Evolutionary conservation across 2,113 vertebrate species (phyloP).

Genomic region (Gnathonemus echidnorhynchus): DNA sequence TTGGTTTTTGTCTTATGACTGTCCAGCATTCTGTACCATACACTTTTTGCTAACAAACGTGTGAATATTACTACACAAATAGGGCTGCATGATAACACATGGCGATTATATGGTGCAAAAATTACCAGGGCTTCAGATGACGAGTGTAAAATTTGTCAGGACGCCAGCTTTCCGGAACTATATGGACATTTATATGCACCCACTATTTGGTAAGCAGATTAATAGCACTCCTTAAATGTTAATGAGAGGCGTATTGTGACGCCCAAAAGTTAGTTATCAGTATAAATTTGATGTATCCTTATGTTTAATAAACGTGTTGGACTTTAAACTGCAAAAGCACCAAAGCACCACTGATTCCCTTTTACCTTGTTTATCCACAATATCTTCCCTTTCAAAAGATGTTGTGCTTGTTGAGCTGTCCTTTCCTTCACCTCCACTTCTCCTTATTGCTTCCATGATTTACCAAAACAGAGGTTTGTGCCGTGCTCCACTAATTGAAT

Average conservation of each 20-base stretch:
- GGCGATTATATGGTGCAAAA: not conserved
- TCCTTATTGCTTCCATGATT: not conserved
- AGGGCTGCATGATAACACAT: not conserved
- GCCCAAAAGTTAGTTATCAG: not conserved
- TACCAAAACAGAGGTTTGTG: not conserved
- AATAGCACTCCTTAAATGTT: not conserved
- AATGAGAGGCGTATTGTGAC: not conserved
- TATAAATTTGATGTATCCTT: not conserved
- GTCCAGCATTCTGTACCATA: not conserved
- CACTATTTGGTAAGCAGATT: not conserved
- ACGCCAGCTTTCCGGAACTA: not conserved
- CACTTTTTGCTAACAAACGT: not conserved
- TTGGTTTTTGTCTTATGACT: not conserved
- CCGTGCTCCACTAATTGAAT: not conserved
- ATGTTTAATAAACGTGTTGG: not conserved
- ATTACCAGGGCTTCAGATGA: not conserved
- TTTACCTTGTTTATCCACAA: not conserved
- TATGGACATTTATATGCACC: not conserved
- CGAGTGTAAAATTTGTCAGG: not conserved
- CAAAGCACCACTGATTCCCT: not conserved
- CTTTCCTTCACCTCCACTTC: not conserved
- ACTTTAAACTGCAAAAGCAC: not conserved
- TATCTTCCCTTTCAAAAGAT: not conserved
- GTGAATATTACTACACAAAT: not conserved
- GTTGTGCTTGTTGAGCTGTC: not conserved